These are phyloP conservation scores for Chaetorhynchus papuensis DNA, from an alignment of 2,113 vertebrate species.

Conservation along the genomic window DNA sequence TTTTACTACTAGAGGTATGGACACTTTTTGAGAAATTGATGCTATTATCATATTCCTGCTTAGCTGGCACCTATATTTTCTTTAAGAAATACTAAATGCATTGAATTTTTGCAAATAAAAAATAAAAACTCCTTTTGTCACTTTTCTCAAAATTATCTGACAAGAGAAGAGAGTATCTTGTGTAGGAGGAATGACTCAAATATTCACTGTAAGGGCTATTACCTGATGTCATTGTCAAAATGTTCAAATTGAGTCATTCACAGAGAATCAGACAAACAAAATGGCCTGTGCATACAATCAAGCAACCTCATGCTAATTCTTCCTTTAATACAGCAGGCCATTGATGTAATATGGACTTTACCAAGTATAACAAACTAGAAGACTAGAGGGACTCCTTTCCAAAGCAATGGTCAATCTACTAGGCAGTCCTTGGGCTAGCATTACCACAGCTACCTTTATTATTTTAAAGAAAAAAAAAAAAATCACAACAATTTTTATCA, in stretches of 20 bases:
- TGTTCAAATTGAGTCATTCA: neutral
- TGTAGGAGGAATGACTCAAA: constrained; percentile 35
- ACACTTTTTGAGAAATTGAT: neutral
- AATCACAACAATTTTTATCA: neutral
- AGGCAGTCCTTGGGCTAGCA: neutral
- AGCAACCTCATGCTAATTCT: neutral
- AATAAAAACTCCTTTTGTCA: neutral
- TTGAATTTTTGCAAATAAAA: neutral
- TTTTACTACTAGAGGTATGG: neutral
- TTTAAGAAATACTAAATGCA: neutral
- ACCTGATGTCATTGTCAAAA: neutral
- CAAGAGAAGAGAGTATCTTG: neutral
- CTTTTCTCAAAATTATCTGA: neutral
- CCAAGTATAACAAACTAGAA: neutral
- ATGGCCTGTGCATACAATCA: neutral
- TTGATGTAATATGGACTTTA: neutral
- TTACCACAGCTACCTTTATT: neutral
- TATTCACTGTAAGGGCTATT: neutral
- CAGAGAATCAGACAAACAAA: neutral
- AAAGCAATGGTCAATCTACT: neutral
- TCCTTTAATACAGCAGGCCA: neutral
- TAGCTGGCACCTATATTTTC: neutral
- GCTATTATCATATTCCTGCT: neutral
- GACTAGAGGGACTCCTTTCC: neutral
- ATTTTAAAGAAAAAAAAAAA: neutral